Percentiles rank a stretch among this genome's conserved stretches.
Evolutionary conservation across 1,140 invertebrate genomes (phyloP).

Genomic region (Saccostrea cuccullata): DNA sequence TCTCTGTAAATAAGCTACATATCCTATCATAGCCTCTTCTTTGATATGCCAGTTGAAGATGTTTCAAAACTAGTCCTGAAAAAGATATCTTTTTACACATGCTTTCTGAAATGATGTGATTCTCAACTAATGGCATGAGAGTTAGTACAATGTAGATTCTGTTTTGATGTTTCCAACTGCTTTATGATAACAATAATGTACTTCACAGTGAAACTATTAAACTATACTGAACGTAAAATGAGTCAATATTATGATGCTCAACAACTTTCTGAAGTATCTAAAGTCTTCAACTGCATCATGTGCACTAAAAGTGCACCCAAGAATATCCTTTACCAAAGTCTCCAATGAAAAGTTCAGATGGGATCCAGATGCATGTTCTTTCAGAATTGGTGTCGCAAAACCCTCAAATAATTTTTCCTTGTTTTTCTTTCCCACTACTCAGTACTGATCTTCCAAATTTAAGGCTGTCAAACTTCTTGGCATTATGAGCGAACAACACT

Average conservation of each 20-base stretch:
- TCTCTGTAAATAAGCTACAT: no score
- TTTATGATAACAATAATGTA: not conserved
- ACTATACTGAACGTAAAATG: not conserved
- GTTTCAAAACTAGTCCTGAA: not conserved
- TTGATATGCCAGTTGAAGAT: not conserved
- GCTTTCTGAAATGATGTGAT: no score
- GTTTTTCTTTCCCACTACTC: not conserved
- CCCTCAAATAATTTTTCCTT: no score
- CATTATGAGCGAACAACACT: slow-evolving; percentile 39
- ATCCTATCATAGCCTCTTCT: not conserved
- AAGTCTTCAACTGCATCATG: not conserved
- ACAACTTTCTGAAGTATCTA: not conserved
- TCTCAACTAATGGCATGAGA: not conserved
- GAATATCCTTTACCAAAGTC: no score
- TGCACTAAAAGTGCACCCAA: not conserved
- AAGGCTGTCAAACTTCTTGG: slow-evolving; percentile 33
- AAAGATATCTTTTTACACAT: not conserved
- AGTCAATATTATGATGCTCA: not conserved
- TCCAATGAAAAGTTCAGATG: no score
- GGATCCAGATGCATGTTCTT: no score
- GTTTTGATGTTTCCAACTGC: not conserved
- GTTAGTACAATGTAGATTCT: not conserved
- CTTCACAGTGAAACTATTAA: not conserved
- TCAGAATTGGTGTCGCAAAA: no score
- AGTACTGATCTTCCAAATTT: not conserved